phyloP scores from a whole-genome alignment of 2,888 invertebrate species.

The Eustalomyia histrio region DNA sequence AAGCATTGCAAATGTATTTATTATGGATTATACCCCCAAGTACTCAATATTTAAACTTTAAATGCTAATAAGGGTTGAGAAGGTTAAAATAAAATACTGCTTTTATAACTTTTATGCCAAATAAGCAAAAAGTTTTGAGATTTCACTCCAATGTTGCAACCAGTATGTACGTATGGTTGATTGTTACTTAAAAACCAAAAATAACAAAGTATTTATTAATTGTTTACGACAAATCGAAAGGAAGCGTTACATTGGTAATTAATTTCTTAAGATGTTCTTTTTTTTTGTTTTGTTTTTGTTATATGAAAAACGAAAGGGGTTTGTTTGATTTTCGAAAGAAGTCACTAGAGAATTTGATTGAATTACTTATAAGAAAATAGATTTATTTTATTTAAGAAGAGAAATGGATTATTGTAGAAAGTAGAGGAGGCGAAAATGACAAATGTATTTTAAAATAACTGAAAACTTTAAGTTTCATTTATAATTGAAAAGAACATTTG shows the following conservation, averaged over 20 bases:
- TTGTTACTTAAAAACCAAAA: constrained; percentile 13
- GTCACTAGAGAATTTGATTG: constrained; percentile 62
- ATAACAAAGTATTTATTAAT: constrained; percentile 62
- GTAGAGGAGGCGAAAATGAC: constrained; percentile 29
- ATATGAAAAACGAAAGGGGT: not conserved
- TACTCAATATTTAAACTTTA: constrained; percentile 63
- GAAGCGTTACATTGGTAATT: constrained; percentile 66
- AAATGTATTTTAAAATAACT: constrained; percentile 48
- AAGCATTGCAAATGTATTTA: constrained; percentile 63
- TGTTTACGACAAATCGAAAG: constrained; percentile 66
- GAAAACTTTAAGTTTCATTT: constrained; percentile 36
- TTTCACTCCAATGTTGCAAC: not conserved
- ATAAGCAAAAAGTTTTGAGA: constrained; percentile 45
- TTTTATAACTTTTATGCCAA: constrained; percentile 45
- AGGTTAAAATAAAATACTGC: constrained; percentile 45
- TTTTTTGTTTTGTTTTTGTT: not conserved
- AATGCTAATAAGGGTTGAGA: constrained; percentile 62
- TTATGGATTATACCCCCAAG: constrained; percentile 65
- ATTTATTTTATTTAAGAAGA: constrained; percentile 27
- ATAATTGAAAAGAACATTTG: constrained; percentile 60
- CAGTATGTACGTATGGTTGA: constrained; percentile 6
- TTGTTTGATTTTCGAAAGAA: constrained; percentile 35
- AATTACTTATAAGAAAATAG: constrained; percentile 61
- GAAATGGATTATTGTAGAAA: constrained; percentile 23
- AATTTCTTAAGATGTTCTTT: constrained; percentile 57